phyloP scores from a whole-genome alignment of 2,797 vertebrate species.

The Anguilla megastoma region DNA sequence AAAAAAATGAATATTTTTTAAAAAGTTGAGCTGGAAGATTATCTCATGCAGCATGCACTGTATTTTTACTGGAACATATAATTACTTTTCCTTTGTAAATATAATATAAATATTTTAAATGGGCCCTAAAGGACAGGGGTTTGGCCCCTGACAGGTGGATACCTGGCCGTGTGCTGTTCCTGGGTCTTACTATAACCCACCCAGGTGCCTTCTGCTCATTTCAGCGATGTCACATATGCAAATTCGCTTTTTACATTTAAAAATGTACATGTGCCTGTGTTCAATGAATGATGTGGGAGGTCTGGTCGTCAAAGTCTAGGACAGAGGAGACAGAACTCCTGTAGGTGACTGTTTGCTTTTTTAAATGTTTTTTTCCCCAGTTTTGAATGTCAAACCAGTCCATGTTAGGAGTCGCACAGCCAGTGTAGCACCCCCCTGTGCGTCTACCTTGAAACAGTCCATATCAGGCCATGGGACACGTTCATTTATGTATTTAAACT shows the following conservation, averaged over 20 bases:
- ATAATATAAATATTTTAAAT: background rate
- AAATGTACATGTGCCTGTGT: conserved; percentile 42
- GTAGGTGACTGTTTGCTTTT: background rate
- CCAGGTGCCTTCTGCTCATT: conserved; percentile 45
- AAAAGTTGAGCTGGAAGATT: background rate
- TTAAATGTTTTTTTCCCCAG: background rate
- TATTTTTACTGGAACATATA: background rate
- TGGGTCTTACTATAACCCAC: background rate
- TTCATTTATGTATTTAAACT: background rate
- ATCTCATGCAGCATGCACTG: background rate
- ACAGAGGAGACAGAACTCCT: background rate
- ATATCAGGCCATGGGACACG: background rate
- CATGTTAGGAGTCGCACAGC: no score
- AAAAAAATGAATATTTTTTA: background rate
- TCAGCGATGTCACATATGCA: conserved; percentile 65
- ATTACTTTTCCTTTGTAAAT: background rate
- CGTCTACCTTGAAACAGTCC: background rate
- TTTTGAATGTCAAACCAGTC: background rate
- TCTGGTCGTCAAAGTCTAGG: conserved; percentile 23
- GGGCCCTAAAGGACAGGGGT: background rate
- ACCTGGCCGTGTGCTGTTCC: background rate
- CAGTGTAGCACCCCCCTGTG: no score
- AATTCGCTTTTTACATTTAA: conserved; percentile 45
- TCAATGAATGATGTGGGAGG: conserved; percentile 43
- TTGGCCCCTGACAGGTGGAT: background rate